Evolutionary conservation across 2,888 invertebrate species (phyloP).

Genomic region (Litoditis marina): DNA sequence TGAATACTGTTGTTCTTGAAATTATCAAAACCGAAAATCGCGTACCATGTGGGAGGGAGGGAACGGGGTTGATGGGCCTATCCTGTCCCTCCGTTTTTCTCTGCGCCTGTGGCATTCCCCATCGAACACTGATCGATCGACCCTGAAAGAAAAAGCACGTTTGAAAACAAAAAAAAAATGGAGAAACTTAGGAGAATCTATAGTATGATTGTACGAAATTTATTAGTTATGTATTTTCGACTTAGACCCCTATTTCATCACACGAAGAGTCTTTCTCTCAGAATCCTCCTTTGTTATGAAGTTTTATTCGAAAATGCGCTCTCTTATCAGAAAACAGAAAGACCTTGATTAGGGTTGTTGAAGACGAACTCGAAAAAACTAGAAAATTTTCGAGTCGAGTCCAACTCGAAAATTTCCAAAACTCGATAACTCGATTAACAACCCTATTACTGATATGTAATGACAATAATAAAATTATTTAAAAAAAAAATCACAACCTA

Average conservation of each 20-base stretch:
- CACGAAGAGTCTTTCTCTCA: no score
- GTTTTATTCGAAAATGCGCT: no score
- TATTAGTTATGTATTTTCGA: not conserved
- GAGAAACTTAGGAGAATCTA: no score
- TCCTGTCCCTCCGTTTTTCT: conserved; percentile 50
- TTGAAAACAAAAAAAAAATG: not conserved
- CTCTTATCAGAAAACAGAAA: no score
- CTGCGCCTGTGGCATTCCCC: conserved; percentile 89
- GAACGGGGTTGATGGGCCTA: conserved; percentile 48
- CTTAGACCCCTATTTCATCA: no score
- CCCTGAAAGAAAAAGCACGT: conserved; percentile 66
- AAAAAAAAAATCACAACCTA: not conserved
- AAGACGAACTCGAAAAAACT: no score
- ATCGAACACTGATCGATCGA: conserved; percentile 88
- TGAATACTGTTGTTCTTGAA: not conserved
- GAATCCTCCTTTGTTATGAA: no score
- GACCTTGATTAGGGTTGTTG: no score
- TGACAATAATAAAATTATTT: conserved; percentile 68
- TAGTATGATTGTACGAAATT: not conserved
- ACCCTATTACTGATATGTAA: not conserved
- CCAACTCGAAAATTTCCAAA: no score
- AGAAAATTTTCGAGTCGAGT: no score
- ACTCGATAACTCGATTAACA: no score
- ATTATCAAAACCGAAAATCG: conserved; percentile 1
- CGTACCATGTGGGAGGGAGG: conserved; percentile 49